Evolutionary conservation across 2,888 invertebrate species (phyloP).

Genomic region (Nomada hirtipes): DNA sequence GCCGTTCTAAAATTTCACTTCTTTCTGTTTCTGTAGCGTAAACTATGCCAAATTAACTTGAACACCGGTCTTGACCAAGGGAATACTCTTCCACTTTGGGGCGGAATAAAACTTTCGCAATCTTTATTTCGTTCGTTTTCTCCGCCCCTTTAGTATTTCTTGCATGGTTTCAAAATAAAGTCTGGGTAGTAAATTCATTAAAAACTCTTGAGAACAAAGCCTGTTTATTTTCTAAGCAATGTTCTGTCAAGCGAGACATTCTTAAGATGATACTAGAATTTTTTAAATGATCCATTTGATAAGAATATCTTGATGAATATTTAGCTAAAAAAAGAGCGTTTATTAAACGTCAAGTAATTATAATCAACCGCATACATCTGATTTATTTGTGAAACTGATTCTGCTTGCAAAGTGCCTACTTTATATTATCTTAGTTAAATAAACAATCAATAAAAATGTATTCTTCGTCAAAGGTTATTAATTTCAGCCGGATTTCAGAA

Average conservation of each 20-base stretch:
- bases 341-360: too few relatives aligned
- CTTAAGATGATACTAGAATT: neutral
- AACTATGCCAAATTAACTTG: constrained; percentile 68
- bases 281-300: too few relatives aligned
- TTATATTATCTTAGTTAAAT: too few relatives aligned
- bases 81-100: constrained; percentile 59
- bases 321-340: too few relatives aligned
- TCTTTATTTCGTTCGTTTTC: constrained; percentile 47
- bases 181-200: constrained; percentile 40
- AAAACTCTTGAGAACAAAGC: constrained; percentile 5
- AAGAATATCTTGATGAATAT: too few relatives aligned
- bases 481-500: too few relatives aligned
- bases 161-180: constrained; percentile 50
- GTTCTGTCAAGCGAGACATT: neutral
- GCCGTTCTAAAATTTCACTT: constrained; percentile 54
- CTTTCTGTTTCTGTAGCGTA: constrained; percentile 54
- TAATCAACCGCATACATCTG: too few relatives aligned
- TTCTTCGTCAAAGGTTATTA: too few relatives aligned
- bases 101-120: constrained; percentile 66
- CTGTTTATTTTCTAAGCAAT: neutral
- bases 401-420: too few relatives aligned
- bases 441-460: too few relatives aligned
- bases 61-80: constrained; percentile 34
- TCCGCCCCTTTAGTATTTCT: constrained; percentile 45
- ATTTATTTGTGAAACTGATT: too few relatives aligned